Percentiles rank a stretch among this genome's conserved stretches.
These are phyloP conservation scores for Dermochelys coriacea DNA, from an alignment of 2,797 vertebrate genomes.

Conservation along the genomic window DNA sequence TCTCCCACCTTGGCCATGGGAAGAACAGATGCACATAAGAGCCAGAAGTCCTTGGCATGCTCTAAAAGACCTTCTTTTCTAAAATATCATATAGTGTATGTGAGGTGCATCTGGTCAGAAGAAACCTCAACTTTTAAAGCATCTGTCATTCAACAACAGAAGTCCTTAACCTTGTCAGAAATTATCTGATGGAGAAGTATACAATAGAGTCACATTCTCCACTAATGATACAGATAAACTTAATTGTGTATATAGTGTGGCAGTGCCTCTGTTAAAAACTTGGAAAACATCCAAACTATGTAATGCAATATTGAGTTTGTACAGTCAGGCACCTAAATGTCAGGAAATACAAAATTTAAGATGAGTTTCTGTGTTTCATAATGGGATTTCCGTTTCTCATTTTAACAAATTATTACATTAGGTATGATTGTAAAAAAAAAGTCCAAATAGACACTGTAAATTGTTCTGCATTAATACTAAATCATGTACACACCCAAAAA, in stretches of 20 bases:
- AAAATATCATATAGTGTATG: neutral
- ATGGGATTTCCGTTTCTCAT: neutral
- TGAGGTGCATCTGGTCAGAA: neutral
- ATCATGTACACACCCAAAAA: neutral
- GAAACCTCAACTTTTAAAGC: neutral
- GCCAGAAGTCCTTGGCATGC: neutral
- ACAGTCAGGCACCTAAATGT: neutral
- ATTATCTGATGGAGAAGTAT: neutral
- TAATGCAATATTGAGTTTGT: neutral
- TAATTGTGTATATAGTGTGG: neutral
- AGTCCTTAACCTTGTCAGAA: neutral
- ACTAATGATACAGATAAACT: neutral
- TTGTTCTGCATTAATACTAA: neutral
- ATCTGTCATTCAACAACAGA: neutral
- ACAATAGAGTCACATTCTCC: neutral
- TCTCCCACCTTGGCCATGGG: neutral
- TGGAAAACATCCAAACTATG: neutral
- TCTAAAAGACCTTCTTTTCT: neutral
- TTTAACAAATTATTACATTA: neutral
- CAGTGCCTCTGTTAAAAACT: neutral
- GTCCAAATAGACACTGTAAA: neutral
- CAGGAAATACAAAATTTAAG: neutral
- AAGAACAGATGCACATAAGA: neutral
- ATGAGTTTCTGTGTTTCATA: neutral
- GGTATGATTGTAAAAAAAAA: neutral